These are phyloP conservation scores for Platycercus adscitus DNA, from an alignment of 2,113 vertebrate genomes.

Conservation along the genomic window DNA sequence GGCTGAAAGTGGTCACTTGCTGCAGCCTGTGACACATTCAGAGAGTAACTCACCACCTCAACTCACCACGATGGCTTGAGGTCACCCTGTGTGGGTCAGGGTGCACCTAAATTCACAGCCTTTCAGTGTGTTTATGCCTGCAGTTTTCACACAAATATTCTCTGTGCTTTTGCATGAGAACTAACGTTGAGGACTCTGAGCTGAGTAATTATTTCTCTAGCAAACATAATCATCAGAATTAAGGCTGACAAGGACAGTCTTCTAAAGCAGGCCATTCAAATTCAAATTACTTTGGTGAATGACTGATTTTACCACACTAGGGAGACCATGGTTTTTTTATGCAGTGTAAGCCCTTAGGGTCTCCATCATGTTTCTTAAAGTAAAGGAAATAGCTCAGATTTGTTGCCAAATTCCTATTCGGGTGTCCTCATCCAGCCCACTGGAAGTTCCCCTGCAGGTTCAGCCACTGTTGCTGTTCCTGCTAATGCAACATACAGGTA, in stretches of 20 bases:
- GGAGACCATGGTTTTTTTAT: not conserved
- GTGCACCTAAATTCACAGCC: accelerated
- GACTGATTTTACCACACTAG: not conserved
- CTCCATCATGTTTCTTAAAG: not conserved
- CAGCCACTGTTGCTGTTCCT: not conserved
- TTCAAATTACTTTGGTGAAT: not conserved
- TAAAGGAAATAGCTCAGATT: not conserved
- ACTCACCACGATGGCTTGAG: accelerated
- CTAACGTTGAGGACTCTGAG: accelerated
- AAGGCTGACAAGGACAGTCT: not conserved
- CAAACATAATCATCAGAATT: not conserved
- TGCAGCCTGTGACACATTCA: not conserved
- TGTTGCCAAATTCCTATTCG: not conserved
- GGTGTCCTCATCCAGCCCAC: not conserved
- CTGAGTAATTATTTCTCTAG: not conserved
- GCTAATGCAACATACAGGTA: not conserved
- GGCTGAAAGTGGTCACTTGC: not conserved
- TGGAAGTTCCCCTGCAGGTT: not conserved
- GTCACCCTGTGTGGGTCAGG: not conserved
- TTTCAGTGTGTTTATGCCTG: not conserved
- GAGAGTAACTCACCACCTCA: not conserved
- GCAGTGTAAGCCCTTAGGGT: not conserved
- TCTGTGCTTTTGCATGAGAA: not conserved
- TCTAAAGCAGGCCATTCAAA: not conserved
- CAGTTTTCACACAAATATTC: not conserved